These are phyloP conservation scores for Meghimatium bilineatum DNA, from an alignment of 2,888 invertebrate genomes.

Conservation along the genomic window DNA sequence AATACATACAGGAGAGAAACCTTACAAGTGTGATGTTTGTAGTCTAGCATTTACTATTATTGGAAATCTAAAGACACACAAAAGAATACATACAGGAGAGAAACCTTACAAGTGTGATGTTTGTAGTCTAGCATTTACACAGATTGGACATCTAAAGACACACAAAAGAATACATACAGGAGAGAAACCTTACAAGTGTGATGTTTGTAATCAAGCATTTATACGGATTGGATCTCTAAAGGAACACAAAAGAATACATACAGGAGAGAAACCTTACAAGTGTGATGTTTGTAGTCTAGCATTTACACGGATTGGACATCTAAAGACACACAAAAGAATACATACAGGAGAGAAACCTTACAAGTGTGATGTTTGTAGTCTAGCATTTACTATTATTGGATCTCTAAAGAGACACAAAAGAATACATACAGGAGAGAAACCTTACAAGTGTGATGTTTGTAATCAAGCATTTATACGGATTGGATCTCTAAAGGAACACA, in stretches of 20 bases:
- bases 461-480: neutral
- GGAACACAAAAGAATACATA: slow-evolving; percentile 7
- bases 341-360: neutral
- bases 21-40: slow-evolving; percentile 6
- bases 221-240: neutral
- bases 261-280: slow-evolving; percentile 11
- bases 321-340: neutral
- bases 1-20: slow-evolving; percentile 20
- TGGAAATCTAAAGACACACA: neutral
- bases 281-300: slow-evolving; percentile 4
- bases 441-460: slow-evolving; percentile 7
- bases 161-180: slow-evolving; percentile 12
- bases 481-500: neutral
- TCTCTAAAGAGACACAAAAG: neutral
- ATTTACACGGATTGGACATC: neutral
- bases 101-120: slow-evolving; percentile 19
- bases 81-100: slow-evolving; percentile 18
- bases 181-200: slow-evolving; percentile 22
- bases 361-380: neutral
- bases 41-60: neutral
- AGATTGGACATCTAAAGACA: neutral
- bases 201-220: neutral
- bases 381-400: neutral
- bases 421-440: slow-evolving; percentile 4
- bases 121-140: neutral